Evolutionary conservation across 1,140 invertebrate genomes (phyloP).

Genomic region (Chelonus insularis): DNA sequence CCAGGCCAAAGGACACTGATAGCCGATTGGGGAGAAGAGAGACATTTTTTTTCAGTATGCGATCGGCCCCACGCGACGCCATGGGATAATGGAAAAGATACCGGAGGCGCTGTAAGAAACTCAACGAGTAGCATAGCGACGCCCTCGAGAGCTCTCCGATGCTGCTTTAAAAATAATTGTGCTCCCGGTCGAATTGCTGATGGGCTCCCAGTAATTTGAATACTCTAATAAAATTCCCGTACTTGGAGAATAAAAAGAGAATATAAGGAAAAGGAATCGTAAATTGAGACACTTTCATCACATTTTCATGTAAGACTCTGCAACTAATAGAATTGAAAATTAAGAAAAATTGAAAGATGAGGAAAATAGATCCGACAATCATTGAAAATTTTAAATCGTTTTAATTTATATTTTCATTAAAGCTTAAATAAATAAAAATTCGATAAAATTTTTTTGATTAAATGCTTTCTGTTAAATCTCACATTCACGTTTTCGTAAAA

Average conservation of each 20-base stretch:
- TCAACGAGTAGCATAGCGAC: conserved; percentile 20
- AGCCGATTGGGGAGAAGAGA: conserved; percentile 10
- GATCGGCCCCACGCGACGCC: conserved; percentile 21
- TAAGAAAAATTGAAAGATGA: not conserved
- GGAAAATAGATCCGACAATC: too few relatives aligned
- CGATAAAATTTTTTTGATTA: too few relatives aligned
- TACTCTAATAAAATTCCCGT: conserved; percentile 35
- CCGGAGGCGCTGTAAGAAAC: conserved; percentile 25
- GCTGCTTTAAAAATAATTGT: conserved; percentile 39
- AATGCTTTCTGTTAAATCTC: too few relatives aligned
- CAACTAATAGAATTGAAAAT: not conserved
- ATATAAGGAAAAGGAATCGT: conserved; percentile 8
- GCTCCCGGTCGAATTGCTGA: conserved; percentile 34
- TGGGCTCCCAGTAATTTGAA: conserved; percentile 39
- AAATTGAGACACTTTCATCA: not conserved
- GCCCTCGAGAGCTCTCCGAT: conserved; percentile 22
- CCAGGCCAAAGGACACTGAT: conserved; percentile 13
- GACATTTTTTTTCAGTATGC: not conserved
- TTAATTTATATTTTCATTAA: too few relatives aligned
- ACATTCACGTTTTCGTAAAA: too few relatives aligned
- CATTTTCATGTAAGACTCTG: not conserved
- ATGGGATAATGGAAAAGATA: conserved; percentile 30
- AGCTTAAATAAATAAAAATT: too few relatives aligned
- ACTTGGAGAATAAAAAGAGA: conserved; percentile 17
- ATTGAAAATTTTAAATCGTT: too few relatives aligned